A percentile compares a stretch with the other conserved stretches of the same genome.
Conservation (phyloP, 1,140 invertebrate species). For the Scaptomyza pallida region DNA sequence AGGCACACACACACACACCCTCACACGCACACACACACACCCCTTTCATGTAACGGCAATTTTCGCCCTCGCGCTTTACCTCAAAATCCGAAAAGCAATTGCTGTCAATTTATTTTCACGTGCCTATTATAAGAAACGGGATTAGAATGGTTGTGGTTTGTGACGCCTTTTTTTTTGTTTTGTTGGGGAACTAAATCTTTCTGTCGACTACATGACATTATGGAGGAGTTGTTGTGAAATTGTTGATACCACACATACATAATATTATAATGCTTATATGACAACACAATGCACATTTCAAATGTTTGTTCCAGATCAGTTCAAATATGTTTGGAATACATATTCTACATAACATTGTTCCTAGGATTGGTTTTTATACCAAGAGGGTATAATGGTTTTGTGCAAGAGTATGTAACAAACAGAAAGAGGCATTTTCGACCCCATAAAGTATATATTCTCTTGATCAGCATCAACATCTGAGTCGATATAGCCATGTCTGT, state of each 20-base stretch:
- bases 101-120: slow-evolving; percentile 48
- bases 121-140: slow-evolving; percentile 36
- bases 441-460: too few species aligned
- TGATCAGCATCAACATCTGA: too few species aligned
- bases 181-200: neutral
- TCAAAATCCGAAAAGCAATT: slow-evolving; percentile 52
- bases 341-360: too few species aligned
- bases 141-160: slow-evolving; percentile 34
- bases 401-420: too few species aligned
- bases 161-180: neutral
- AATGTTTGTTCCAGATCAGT: neutral
- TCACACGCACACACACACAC: slow-evolving; percentile 41
- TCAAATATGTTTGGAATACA: neutral
- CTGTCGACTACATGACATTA: neutral
- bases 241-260: neutral
- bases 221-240: slow-evolving; percentile 13
- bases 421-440: too few species aligned
- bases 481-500: too few species aligned
- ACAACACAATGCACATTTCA: neutral
- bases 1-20: slow-evolving; percentile 33
- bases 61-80: slow-evolving; percentile 36
- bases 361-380: too few species aligned
- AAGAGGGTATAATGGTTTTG: too few species aligned
- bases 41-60: slow-evolving; percentile 60
- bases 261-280: slow-evolving; percentile 14